Base-by-base conservation (phyloP, 2,113 vertebrate genomes). In the Crotalus helleri region DNA sequence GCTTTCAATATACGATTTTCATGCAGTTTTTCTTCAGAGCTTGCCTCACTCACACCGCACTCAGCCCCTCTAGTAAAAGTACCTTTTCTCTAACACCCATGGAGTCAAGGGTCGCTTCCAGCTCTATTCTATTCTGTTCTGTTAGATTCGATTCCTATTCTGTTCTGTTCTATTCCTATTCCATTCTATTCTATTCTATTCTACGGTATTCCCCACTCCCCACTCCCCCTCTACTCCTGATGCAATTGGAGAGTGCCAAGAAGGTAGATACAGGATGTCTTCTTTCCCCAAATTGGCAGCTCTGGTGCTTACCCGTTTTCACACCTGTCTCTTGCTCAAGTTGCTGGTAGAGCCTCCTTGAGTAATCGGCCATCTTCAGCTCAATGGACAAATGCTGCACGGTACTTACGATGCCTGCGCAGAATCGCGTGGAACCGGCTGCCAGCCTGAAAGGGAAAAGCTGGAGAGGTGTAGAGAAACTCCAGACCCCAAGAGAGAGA, bases 351-450 rank as follows among this genome's bases (percentile, higher is more conserved):
- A 99, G 99, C 91, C 97, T 97, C 94, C 98, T 99, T 33, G 99
- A 99, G 92, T 99, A 99, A 92, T 98, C 97, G 26, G 99, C 99
- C 99, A 99, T 99, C 96, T 98, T 98, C 95, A 98, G 98, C 96
- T 99, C 99, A 0, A 99, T 96, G 92, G 98, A 97, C 93, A 98
- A 89, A 1, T 98, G 98, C 91, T 99, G 98, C 91, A 98, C 99
- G 0, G 98, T 98, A 87, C 99, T 99, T 85, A 99, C 97, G 11
- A 99, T 98, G 88, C 99, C 99, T 0, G 99, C 99, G 92, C 99
- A 99, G 90, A 99, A 98, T 2, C 98, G 98, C 5, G 99, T 99
- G 58, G 99, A 99, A 59, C 99, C 99, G 61, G 99, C 99, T 29
- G 98, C 99, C 54, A 99, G 97, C 95, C 99, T 99, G 95, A 54